Evolutionary conservation across 2,888 invertebrate species (phyloP).

Genomic region (Metacarcinus magister): DNA sequence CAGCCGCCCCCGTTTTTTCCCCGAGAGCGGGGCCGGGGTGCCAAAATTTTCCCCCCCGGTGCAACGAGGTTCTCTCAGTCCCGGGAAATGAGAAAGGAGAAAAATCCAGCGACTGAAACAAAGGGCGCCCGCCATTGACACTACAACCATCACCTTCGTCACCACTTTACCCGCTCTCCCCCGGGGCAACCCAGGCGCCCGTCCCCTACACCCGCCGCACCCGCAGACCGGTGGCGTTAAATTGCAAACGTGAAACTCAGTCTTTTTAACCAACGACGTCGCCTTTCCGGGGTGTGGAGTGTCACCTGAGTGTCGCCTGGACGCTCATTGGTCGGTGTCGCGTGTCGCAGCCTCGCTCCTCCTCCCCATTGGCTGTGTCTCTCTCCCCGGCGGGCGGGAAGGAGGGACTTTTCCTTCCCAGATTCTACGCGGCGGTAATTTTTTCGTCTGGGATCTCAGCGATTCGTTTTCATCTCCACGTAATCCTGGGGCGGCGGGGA

Average conservation of each 20-base stretch:
- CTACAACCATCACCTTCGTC: background rate
- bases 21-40: conserved; percentile 75
- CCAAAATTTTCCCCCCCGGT: conserved; percentile 78
- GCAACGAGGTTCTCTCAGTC: conserved; percentile 70
- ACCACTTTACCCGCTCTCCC: background rate
- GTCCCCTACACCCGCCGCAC: background rate
- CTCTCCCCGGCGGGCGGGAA: conserved; percentile 53
- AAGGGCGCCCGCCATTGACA: conserved; percentile 71
- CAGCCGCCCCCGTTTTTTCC: conserved; percentile 79
- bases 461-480: conserved; percentile 71
- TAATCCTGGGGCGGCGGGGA: conserved; percentile 44
- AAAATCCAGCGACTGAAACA: conserved; percentile 72
- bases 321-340: conserved; percentile 78
- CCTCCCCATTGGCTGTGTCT: conserved; percentile 64
- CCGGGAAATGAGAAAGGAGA: conserved; percentile 75
- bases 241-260: conserved; percentile 74
- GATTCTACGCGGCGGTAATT: conserved; percentile 61
- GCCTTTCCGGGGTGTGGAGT: conserved; percentile 76
- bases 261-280: conserved; percentile 78
- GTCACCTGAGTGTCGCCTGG: conserved; percentile 77
- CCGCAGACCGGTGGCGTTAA: conserved; percentile 13
- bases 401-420: conserved; percentile 74
- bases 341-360: conserved; percentile 73
- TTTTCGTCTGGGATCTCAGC: conserved; percentile 74
- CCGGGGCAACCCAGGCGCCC: background rate